Evolutionary conservation across 2,888 invertebrate genomes (phyloP).

Genomic region (Nomada ruficornis): DNA sequence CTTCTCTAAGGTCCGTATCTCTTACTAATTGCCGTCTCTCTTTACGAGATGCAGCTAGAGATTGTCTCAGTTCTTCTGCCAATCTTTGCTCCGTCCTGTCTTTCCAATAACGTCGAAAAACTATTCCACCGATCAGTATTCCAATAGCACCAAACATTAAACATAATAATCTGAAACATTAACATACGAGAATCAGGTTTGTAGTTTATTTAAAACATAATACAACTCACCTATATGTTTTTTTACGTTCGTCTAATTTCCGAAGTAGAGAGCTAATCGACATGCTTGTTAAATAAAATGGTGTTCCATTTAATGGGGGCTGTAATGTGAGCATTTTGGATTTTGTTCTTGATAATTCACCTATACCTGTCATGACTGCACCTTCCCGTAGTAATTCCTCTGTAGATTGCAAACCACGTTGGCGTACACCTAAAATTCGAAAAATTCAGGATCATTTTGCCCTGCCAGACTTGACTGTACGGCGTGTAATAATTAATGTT

Average conservation of each 20-base stretch:
- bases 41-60: conserved; percentile 88
- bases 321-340: conserved; percentile 89
- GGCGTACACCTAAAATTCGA: conserved; percentile 87
- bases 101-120: conserved; percentile 85
- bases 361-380: conserved; percentile 91
- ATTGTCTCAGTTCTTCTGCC: conserved; percentile 84
- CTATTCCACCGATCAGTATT: conserved; percentile 85
- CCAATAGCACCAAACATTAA: conserved; percentile 86
- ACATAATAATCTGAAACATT: conserved; percentile 84
- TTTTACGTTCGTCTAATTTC: conserved; percentile 89
- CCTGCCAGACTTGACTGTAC: neutral
- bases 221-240: conserved; percentile 87
- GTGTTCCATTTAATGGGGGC: conserved; percentile 89
- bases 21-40: conserved; percentile 88
- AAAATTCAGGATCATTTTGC: neutral
- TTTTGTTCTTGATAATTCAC: conserved; percentile 89
- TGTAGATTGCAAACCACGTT: conserved; percentile 93
- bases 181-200: conserved; percentile 66
- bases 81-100: conserved; percentile 86
- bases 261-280: conserved; percentile 91
- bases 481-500: conserved; percentile 61
- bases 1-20: conserved; percentile 87
- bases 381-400: conserved; percentile 94
- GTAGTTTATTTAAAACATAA: neutral
- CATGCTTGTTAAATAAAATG: conserved; percentile 92